Evolutionary conservation across 2,888 invertebrate species (phyloP), one percentile per base, ranked within the genome.

Genomic region (Allacma fusca): DNA sequence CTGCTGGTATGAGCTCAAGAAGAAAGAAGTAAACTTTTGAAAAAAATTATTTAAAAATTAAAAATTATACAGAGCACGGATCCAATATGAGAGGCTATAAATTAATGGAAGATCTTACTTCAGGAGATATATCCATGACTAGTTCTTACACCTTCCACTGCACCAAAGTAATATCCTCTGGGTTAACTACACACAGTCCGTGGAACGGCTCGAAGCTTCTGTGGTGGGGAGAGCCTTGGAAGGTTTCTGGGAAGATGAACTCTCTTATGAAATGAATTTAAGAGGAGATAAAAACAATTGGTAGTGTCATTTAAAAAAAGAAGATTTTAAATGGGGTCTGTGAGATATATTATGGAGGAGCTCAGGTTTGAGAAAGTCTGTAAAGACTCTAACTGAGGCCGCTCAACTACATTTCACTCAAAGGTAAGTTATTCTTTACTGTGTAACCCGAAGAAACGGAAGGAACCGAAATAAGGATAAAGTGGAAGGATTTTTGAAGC

Each of bases 81-180:
- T 34, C 9, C n/a, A n/a, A 9, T 34, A 34, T 9, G 4, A 34
- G 34, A 34, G 9, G 9, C 4, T 34, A 34, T 34, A 9, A 7
- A 34, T 34, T 34, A n/a, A 9, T 34, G 9, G 4, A 34, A 34
- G 4, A 34, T 34, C 85, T 84, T 83, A 85, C 85, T 81, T 85
- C 85, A 50, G 84, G 80, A 44, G 84, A 80, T 73, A 85, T 79
- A 81, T 85, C 85, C 85, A 85, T 85, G 75, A 62, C 77, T 59
- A 24, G 4, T 71, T 4, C 71, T 28, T 24, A 70, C 44, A 23
- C 43, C 29, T 71, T n/a, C 28, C 57, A 50, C 34, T 16, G 16
- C 43, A 19, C 69, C 23, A 21, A 13, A 70, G 44, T 44, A 13
- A 9, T 34, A 34, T 34, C 34, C 34, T 7, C 34, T 34, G 4